Conservation (phyloP, 2,113 vertebrate species). For the Pseudolaguvia tuberculata region DNA sequence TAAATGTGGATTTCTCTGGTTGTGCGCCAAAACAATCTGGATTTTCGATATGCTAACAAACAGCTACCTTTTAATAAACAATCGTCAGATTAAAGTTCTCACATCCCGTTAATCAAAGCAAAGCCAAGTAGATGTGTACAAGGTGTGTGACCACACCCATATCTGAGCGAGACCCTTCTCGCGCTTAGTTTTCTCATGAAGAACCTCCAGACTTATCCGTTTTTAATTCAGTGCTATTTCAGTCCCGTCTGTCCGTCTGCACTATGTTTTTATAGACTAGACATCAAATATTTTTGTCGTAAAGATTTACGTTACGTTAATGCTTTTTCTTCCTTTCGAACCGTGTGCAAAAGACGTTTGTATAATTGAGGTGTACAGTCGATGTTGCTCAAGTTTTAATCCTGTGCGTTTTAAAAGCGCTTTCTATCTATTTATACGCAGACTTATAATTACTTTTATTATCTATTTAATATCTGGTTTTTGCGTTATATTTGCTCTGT, state of each 20-base stretch:
- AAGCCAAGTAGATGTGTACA: neutral
- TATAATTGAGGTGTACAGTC: neutral
- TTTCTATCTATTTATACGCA: neutral
- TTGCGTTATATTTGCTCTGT: neutral
- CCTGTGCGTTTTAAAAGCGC: neutral
- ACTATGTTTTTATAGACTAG: constrained; percentile 67
- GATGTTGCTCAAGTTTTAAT: neutral
- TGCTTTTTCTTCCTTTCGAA: constrained; percentile 18
- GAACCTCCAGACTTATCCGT: neutral
- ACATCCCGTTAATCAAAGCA: neutral
- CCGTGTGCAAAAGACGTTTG: constrained; percentile 35
- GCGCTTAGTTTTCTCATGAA: neutral
- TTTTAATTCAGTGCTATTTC: constrained; percentile 46
- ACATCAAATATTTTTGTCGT: constrained; percentile 57
- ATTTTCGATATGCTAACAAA: neutral
- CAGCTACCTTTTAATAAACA: neutral
- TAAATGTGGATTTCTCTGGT: no score
- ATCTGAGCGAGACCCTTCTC: neutral
- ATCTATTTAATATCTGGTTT: neutral
- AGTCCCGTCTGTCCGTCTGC: constrained; percentile 45
- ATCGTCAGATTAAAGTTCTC: neutral
- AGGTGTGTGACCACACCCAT: neutral
- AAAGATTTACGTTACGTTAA: constrained; percentile 21
- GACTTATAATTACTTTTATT: neutral
- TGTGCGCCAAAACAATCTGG: no score